Conservation (phyloP, 2,797 vertebrate species). For the Ciconia nigra region DNA sequence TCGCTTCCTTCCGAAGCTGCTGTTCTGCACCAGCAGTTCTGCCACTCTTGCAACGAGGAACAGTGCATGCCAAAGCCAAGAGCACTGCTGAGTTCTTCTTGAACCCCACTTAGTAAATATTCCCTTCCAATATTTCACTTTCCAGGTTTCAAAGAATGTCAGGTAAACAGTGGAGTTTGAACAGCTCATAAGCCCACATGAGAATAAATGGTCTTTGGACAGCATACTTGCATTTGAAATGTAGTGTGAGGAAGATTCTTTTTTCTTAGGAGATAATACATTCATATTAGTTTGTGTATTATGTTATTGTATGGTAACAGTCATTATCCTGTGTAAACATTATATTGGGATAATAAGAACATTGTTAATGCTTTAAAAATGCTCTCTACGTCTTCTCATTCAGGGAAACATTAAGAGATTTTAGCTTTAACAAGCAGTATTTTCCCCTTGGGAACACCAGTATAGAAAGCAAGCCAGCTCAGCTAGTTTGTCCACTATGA, state of each 20-base stretch:
- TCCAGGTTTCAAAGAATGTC: not conserved
- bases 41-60: fast-evolving
- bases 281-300: not conserved
- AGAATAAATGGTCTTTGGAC: not conserved
- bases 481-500: not conserved
- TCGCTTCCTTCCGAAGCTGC: not conserved
- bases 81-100: not conserved
- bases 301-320: not conserved
- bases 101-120: not conserved
- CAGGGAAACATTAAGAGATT: slow-evolving; percentile 3
- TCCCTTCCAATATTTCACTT: not conserved
- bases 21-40: not conserved
- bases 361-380: not conserved
- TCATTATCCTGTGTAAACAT: not conserved
- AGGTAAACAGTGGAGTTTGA: not conserved
- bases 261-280: not conserved
- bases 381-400: not conserved
- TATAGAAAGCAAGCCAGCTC: not conserved
- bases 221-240: not conserved
- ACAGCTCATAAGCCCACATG: not conserved
- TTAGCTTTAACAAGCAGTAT: slow-evolving; percentile 28
- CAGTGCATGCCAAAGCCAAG: not conserved
- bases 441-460: not conserved
- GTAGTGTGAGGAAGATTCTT: not conserved
- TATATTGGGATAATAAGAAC: not conserved